These are phyloP conservation scores for Adela reaumurella DNA, from an alignment of 2,888 invertebrate genomes.

Conservation along the genomic window DNA sequence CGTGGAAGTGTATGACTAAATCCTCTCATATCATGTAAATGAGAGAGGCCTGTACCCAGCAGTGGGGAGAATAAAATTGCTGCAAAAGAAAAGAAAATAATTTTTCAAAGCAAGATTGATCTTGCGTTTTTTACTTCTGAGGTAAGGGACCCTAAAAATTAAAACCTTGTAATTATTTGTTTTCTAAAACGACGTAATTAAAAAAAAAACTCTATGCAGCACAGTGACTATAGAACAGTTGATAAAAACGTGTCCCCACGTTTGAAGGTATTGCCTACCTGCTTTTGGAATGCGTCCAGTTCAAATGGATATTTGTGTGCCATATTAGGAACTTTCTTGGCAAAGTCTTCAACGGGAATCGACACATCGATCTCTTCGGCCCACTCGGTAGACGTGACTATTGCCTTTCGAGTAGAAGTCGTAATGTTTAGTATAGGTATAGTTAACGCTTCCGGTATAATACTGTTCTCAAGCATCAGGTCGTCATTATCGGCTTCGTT, in stretches of 20 bases:
- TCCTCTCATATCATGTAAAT: too few species aligned
- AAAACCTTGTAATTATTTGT: too few species aligned
- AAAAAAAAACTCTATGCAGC: not conserved
- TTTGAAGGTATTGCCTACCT: too few species aligned
- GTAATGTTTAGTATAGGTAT: constrained; percentile 65
- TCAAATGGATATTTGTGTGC: constrained; percentile 88
- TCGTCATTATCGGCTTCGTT: constrained; percentile 26
- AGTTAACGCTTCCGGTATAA: constrained; percentile 32
- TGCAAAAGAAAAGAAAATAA: too few species aligned
- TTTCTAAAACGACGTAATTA: not conserved
- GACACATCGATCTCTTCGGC: constrained; percentile 83
- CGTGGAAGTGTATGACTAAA: too few species aligned
- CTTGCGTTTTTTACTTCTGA: too few species aligned
- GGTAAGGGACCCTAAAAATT: too few species aligned
- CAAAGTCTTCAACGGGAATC: constrained; percentile 76
- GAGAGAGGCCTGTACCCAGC: too few species aligned
- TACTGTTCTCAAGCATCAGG: constrained; percentile 34
- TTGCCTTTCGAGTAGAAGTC: constrained; percentile 34
- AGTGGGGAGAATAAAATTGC: too few species aligned
- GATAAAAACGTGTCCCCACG: too few species aligned
- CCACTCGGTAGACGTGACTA: constrained; percentile 69
- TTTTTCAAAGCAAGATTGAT: too few species aligned
- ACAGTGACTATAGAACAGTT: too few species aligned
- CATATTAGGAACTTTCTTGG: constrained; percentile 75
- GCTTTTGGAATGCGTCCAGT: constrained; percentile 95